Evolutionary conservation across 2,797 vertebrate genomes (phyloP).

Genomic region (Phataginus tetradactyla): DNA sequence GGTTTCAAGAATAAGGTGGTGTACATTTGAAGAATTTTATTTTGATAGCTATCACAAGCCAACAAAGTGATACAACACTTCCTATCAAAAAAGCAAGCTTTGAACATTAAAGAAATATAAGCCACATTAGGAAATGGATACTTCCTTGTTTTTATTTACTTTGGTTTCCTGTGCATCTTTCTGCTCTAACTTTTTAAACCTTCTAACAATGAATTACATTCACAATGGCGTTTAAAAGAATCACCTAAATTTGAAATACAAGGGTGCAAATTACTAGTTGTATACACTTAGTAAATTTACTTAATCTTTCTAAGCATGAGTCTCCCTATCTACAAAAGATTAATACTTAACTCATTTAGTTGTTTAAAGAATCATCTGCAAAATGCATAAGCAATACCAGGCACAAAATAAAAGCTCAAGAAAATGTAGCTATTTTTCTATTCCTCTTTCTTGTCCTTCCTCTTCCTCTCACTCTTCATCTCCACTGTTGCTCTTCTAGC

Average conservation of each 20-base stretch:
- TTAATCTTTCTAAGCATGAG: not conserved
- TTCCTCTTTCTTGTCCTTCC: not conserved
- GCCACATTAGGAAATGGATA: not conserved
- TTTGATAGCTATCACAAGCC: not conserved
- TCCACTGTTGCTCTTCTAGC: not conserved
- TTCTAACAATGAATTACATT: not conserved
- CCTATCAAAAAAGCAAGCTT: not conserved
- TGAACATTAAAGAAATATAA: conserved; percentile 1
- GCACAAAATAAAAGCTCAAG: not conserved
- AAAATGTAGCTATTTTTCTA: not conserved
- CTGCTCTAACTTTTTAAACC: not conserved
- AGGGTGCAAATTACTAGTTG: not conserved
- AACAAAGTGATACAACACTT: conserved; percentile 14
- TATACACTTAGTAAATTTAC: not conserved
- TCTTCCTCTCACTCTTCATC: not conserved
- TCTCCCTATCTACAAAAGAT: not conserved
- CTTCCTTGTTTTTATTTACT: not conserved
- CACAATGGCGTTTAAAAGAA: not conserved
- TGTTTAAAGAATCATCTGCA: not conserved
- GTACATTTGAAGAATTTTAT: conserved; percentile 36
- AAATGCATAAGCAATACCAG: not conserved
- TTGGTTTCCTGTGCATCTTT: not conserved
- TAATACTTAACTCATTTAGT: not conserved
- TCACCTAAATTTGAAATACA: not conserved
- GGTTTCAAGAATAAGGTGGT: not conserved